Base-by-base conservation (phyloP, 2,113 vertebrate species). In the Mixornis gularis region DNA sequence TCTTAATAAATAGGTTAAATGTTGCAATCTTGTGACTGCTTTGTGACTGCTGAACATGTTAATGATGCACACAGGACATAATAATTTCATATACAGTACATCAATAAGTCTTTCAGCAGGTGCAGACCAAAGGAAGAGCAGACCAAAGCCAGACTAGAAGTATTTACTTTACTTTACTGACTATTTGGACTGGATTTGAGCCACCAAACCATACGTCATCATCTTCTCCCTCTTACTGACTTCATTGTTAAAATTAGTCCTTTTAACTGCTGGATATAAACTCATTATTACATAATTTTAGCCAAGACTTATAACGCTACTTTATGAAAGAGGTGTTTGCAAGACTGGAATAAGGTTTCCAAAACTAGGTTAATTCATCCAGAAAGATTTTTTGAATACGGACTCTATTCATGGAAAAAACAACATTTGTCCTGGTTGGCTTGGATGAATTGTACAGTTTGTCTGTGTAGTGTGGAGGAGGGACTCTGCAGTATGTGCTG, bases 171-270 rank as follows among this genome's bases (percentile, higher is more conserved):
- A 48, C 51, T 63, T 78, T 60, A 14, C 58, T 77, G 38, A 83
- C 69, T 93, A 66, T 94, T 96, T 95, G 71, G 60, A 89, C 85
- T 96, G 94, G 92, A 92, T 63, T 77, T 56, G 41, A 85, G 92
- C 91, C 93, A 92, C 26, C 21, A 84, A 87, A 49, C 11, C 6
- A n/a, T 87, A 93, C 10, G 2, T 94, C 95, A 92, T 44, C 72
- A 60, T 72, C 80, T 74, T 74, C 82, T 90, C 64, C 41, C 36
- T 85, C 48, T 96, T 89, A 94, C 83, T 95, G 78, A 90, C 78
- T 68, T 94, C 40, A 49, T 40, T 94, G 77, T 90, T 89, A 94
- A 91, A 95, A 65, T 60, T 51, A 64, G 8, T 64, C 48, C 13
- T 73, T 83, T 90, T 64, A 85, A 63, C 60, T 71, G 43, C 73